These are phyloP conservation scores for Carassius gibelio DNA, from an alignment of 2,113 vertebrate species.

Conservation along the genomic window DNA sequence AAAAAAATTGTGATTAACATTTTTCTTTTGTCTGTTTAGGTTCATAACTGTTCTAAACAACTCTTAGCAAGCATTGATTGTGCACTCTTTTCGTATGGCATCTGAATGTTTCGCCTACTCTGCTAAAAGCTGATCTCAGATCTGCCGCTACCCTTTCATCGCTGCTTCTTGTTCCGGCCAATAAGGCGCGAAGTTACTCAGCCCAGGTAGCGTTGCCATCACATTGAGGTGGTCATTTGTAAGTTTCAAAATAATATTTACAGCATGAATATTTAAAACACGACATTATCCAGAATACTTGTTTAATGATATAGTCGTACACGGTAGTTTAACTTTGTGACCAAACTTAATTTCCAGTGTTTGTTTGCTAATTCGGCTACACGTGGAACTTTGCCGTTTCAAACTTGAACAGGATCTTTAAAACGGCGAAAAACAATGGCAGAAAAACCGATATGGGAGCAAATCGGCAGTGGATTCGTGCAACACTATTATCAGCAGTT, in stretches of 20 bases:
- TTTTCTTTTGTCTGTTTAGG: not conserved
- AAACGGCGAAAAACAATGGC: conserved; percentile 61
- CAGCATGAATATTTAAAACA: not conserved
- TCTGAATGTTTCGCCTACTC: not conserved
- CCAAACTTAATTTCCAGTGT: not conserved
- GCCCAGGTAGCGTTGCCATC: not conserved
- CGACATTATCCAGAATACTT: not conserved
- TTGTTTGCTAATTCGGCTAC: conserved; percentile 4
- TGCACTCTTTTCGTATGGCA: not conserved
- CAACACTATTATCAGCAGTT: conserved; percentile 74
- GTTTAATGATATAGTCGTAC: no score
- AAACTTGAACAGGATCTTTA: not conserved
- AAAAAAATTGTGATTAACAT: not conserved
- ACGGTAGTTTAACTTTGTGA: not conserved
- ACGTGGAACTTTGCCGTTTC: not conserved
- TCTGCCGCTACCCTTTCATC: not conserved
- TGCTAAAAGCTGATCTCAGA: conserved; percentile 5
- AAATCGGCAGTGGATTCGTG: conserved; percentile 72
- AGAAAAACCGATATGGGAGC: conserved; percentile 74
- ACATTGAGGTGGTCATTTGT: not conserved
- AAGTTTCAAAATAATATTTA: conserved; percentile 6
- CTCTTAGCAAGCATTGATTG: not conserved
- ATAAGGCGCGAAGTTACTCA: conserved; percentile 34
- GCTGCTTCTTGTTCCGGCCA: conserved; percentile 28
- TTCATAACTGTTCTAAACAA: not conserved